phyloP scores from a whole-genome alignment of 2,113 vertebrate species.

The Hemichromis elongatus region DNA sequence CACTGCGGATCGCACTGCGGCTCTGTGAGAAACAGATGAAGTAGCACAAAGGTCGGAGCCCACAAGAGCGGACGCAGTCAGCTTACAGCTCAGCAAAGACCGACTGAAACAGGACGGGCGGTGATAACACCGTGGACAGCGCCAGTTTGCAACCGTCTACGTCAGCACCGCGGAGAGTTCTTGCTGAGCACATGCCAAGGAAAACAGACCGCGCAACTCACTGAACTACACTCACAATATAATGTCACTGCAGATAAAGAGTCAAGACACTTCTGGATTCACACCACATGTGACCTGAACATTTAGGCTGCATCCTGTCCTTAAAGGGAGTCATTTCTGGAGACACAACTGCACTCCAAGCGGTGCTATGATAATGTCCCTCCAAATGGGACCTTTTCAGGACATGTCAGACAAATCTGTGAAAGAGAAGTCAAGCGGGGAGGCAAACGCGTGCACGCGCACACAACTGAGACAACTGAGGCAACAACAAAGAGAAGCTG shows the following conservation, averaged over 20 bases:
- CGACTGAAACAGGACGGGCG: slow-evolving; percentile 14
- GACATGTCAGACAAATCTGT: slow-evolving; percentile 49
- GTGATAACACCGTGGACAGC: slow-evolving; percentile 46
- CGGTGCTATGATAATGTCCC: background rate
- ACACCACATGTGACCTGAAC: background rate
- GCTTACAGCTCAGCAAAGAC: slow-evolving; percentile 38
- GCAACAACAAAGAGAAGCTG: slow-evolving; percentile 20
- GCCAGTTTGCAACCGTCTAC: slow-evolving; percentile 5
- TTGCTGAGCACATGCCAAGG: slow-evolving; percentile 31
- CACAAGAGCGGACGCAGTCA: slow-evolving; percentile 32
- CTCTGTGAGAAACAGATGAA: slow-evolving; percentile 40
- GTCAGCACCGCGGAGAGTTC: slow-evolving; percentile 51
- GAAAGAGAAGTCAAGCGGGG: background rate
- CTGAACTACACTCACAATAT: background rate
- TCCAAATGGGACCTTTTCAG: slow-evolving; percentile 27
- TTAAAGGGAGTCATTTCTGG: slow-evolving; percentile 11
- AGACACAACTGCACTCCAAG: slow-evolving; percentile 16
- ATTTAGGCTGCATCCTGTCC: background rate
- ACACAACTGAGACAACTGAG: slow-evolving; percentile 1
- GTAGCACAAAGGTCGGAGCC: slow-evolving; percentile 28
- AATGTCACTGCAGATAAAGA: background rate
- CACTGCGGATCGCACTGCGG: background rate
- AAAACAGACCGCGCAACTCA: background rate
- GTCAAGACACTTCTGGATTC: background rate
- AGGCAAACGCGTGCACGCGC: background rate